Evolutionary conservation across 2,113 vertebrate species (phyloP), one percentile per base, ranked within the genome.

Genomic region (Istiophorus platypterus): DNA sequence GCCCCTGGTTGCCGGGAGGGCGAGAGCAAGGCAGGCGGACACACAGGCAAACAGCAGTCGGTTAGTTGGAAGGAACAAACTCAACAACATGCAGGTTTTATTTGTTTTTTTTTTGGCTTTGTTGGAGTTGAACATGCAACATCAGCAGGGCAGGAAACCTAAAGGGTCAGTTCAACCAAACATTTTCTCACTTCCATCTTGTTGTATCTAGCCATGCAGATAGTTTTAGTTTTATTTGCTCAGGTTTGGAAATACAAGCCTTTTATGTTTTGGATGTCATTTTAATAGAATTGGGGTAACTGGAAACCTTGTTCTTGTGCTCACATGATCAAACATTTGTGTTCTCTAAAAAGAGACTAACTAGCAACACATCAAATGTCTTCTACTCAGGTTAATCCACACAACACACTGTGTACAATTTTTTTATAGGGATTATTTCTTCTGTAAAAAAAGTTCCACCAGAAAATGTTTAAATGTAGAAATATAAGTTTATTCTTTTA

Each of bases 1-100:
- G 97, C 97, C 96, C 98, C 98, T 99, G 95, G 96, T 96, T 93
- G 92, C 90, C 88, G 95, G 93, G 95, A 96, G 94, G 95, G 95
- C 94, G 88, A 95, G 95, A 97, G 96, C 94, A 97, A 97, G 96
- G 96, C 96, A 96, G 97, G 96, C 96, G 92, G 95, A 91, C 94
- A 90, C 96, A 97, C 94, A 96, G 93, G 92, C 95, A 96, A 93
- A 89, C 86, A 91, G 84, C 76, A 90, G 81, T 83, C 12, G 59
- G 90, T 94, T 93, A 92, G 93, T 92, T 29, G 45, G 54, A 27
- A 61, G 77, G 80, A 85, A 83, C 70, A 86, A 77, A 87, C 62
- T 90, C 80, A 65, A 74, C 29, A 72, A 88, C 91, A 87, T 93
- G 93, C 91, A 80, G 59, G 45, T 27, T 42, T 71, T 52, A 31